Percentiles rank a stretch among this genome's conserved stretches.
Evolutionary conservation across 2,888 invertebrate genomes (phyloP).

Genomic region (Cephus runcator): DNA sequence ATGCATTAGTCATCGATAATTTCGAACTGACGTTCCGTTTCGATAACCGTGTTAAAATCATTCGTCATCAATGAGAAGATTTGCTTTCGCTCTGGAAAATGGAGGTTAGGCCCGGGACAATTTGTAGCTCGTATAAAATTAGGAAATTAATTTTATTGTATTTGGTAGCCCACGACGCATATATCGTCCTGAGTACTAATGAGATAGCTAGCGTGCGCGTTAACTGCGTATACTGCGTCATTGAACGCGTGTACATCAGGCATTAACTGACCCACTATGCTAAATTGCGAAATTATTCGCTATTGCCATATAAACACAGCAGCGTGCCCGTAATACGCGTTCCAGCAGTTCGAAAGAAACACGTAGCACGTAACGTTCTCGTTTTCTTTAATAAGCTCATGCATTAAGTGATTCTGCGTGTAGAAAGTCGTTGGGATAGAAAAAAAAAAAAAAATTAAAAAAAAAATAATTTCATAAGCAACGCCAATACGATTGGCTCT

Average conservation of each 20-base stretch:
- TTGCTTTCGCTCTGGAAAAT: background rate
- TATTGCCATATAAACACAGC: background rate
- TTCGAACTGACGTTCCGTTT: background rate
- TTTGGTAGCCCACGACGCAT: background rate
- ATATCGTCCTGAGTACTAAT: background rate
- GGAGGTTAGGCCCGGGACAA: background rate
- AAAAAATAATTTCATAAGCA: background rate
- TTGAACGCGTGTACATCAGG: background rate
- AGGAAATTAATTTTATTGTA: background rate
- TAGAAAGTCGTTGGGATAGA: background rate
- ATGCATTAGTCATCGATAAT: background rate
- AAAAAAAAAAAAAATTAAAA: too few relatives aligned
- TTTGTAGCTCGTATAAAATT: background rate
- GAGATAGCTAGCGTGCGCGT: background rate
- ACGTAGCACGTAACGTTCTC: background rate
- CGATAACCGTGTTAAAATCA: background rate
- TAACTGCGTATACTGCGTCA: background rate
- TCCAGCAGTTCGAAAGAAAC: background rate
- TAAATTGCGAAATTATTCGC: background rate
- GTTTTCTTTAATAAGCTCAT: background rate
- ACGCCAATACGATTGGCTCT: background rate
- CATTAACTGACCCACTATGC: background rate
- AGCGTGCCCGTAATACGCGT: background rate
- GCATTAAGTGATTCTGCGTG: background rate
- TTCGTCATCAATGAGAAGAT: background rate